phyloP scores from a whole-genome alignment of 2,888 invertebrate genomes.

The Creontiades dilutus region DNA sequence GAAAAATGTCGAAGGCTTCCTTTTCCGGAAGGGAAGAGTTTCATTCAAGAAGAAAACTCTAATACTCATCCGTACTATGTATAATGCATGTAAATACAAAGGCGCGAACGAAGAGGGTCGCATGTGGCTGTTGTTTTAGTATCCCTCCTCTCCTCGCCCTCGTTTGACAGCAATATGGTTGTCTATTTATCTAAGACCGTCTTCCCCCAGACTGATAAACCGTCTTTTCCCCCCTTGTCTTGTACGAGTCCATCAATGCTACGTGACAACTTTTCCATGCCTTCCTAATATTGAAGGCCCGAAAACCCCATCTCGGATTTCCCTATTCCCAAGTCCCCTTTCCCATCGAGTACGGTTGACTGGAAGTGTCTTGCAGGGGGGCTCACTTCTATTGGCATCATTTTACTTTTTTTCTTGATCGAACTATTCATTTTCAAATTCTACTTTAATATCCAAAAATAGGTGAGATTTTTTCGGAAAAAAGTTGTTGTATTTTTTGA shows the following conservation, averaged over 20 bases:
- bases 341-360: neutral
- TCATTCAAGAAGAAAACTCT: neutral
- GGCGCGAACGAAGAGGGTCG: slow-evolving; percentile 47
- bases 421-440: no score
- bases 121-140: slow-evolving; percentile 54
- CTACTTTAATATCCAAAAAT: no score
- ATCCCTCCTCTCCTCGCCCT: neutral
- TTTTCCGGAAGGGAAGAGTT: slow-evolving; percentile 3
- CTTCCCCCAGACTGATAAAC: slow-evolving; percentile 3
- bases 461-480: no score
- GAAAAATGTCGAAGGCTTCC: slow-evolving; percentile 14
- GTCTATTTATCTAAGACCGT: slow-evolving; percentile 62
- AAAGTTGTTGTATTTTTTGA: no score
- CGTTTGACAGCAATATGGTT: slow-evolving; percentile 63
- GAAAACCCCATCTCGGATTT: slow-evolving; percentile 1
- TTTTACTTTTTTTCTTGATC: no score
- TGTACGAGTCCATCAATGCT: slow-evolving; percentile 66
- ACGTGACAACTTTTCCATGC: slow-evolving; percentile 70
- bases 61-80: slow-evolving; percentile 46
- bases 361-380: neutral
- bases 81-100: slow-evolving; percentile 66
- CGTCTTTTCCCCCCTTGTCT: slow-evolving; percentile 15
- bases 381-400: no score
- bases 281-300: slow-evolving; percentile 44
- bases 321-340: neutral